These are phyloP conservation scores for Deilephila porcellus DNA, from an alignment of 2,888 invertebrate species.

Conservation along the genomic window DNA sequence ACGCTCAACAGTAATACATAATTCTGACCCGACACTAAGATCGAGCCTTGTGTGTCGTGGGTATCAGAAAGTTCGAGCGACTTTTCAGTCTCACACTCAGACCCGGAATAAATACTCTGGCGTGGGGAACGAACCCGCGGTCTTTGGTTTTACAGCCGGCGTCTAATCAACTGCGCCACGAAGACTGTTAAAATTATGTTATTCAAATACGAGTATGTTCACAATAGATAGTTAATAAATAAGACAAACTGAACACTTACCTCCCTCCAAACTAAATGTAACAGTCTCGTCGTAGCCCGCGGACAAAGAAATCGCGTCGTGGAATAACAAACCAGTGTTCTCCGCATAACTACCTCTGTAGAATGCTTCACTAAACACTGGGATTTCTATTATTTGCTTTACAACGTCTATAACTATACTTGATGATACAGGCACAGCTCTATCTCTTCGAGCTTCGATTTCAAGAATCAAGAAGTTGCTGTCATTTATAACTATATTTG, in stretches of 20 bases:
- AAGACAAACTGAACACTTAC: conserved; percentile 40
- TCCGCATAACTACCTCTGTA: conserved; percentile 56
- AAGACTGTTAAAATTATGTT: too few species aligned
- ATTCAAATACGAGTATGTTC: too few species aligned
- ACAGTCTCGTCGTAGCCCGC: conserved; percentile 59
- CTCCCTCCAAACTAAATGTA: conserved; percentile 55
- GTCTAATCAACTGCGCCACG: too few species aligned
- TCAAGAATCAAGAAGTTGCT: conserved; percentile 60
- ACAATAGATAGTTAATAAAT: background rate
- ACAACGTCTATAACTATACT: conserved; percentile 57
- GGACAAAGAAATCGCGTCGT: conserved; percentile 49
- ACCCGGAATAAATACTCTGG: too few species aligned
- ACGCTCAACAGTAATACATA: too few species aligned
- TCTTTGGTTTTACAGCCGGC: too few species aligned
- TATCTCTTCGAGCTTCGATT: conserved; percentile 59
- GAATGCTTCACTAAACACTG: conserved; percentile 55
- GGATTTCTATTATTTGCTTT: conserved; percentile 45
- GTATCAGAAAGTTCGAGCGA: too few species aligned
- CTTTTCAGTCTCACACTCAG: too few species aligned
- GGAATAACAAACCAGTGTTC: conserved; percentile 48
- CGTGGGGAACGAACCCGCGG: too few species aligned
- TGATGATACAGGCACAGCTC: conserved; percentile 57
- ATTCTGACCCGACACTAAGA: too few species aligned
- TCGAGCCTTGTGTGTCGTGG: too few species aligned
- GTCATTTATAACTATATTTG: conserved; percentile 47